Evolutionary conservation across 1,140 invertebrate genomes (phyloP).

Genomic region (Galleria mellonella): DNA sequence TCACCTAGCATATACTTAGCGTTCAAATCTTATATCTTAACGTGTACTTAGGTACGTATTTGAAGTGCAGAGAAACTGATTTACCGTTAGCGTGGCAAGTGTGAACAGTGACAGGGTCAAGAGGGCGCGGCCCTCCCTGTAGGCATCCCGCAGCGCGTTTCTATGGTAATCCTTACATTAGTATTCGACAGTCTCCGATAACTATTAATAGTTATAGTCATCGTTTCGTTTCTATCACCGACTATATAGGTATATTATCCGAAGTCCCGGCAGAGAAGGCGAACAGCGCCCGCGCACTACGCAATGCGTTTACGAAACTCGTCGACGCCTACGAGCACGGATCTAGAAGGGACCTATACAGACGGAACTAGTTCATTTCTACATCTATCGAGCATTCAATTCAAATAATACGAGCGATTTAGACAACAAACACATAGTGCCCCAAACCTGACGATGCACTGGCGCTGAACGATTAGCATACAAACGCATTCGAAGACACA

Average conservation of each 20-base stretch:
- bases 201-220: conserved; percentile 63
- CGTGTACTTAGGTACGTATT: conserved; percentile 13
- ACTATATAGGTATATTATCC: conserved; percentile 28
- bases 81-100: conserved; percentile 58
- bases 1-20: too few relatives aligned
- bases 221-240: conserved; percentile 45
- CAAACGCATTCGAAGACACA: conserved; percentile 61
- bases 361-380: conserved; percentile 63
- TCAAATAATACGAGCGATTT: conserved; percentile 71
- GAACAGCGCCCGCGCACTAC: conserved; percentile 39
- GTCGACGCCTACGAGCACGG: conserved; percentile 41
- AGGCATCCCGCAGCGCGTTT: conserved; percentile 57
- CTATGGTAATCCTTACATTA: conserved; percentile 63
- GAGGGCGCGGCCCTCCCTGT: conserved; percentile 52
- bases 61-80: conserved; percentile 38
- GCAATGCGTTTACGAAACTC: conserved; percentile 57
- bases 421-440: conserved; percentile 63
- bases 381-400: conserved; percentile 70
- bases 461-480: conserved; percentile 67
- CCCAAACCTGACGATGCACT: conserved; percentile 61
- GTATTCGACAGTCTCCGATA: conserved; percentile 51
- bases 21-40: conserved; percentile 13
- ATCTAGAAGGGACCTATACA: conserved; percentile 39
- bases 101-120: conserved; percentile 61
- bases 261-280: conserved; percentile 19